Conservation (phyloP, 2,797 vertebrate species). For the Leucoraja ocellata region DNA sequence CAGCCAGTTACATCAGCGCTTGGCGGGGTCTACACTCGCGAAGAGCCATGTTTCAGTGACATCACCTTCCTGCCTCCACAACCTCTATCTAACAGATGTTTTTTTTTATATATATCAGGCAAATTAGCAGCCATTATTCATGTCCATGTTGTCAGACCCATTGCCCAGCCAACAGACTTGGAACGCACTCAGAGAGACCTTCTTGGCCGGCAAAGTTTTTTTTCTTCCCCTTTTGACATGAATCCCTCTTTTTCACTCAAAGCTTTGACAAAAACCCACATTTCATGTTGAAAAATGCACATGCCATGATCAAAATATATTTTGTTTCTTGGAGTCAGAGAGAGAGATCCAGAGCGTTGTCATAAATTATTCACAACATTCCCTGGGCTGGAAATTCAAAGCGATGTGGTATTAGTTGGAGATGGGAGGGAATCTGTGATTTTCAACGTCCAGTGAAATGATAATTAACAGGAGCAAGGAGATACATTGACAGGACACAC, state of each 20-base stretch:
- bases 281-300: slow-evolving; percentile 23
- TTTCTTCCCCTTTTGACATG: neutral
- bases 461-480: slow-evolving; percentile 9
- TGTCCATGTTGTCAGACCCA: slow-evolving; percentile 53
- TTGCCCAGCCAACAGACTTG: slow-evolving; percentile 1
- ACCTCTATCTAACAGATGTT: slow-evolving; percentile 65
- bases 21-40: slow-evolving; percentile 55
- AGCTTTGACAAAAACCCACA: slow-evolving; percentile 26
- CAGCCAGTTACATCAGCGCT: slow-evolving; percentile 62
- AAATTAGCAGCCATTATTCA: slow-evolving; percentile 66
- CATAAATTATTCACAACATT: slow-evolving; percentile 15
- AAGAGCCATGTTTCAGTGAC: slow-evolving; percentile 64
- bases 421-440: slow-evolving; percentile 17
- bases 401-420: neutral
- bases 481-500: slow-evolving; percentile 1
- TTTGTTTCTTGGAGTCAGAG: slow-evolving; percentile 1
- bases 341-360: neutral
- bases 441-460: neutral
- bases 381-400: neutral
- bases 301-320: neutral
- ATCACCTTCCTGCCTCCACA: slow-evolving; percentile 52
- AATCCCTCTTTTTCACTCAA: slow-evolving; percentile 13
- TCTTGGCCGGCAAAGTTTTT: neutral
- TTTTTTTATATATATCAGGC: slow-evolving; percentile 62
- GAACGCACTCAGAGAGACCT: slow-evolving; percentile 11